Conservation (phyloP, 2,797 vertebrate genomes). For the Epinephelus coioides region DNA sequence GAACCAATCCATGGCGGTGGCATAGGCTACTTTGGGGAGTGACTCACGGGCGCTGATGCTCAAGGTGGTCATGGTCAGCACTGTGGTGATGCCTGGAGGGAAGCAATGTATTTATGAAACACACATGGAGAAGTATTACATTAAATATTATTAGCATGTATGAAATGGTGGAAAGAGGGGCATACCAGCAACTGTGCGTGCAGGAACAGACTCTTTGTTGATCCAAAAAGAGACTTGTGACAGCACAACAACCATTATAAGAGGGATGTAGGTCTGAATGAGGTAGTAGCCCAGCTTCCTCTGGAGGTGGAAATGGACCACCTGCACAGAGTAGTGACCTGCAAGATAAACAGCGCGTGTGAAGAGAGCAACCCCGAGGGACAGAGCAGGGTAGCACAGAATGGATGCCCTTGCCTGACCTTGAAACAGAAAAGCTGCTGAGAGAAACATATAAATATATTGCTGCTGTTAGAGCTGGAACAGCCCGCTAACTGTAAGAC, state of each 20-base stretch:
- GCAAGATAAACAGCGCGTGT: conserved; percentile 79
- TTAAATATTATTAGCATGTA: conserved; percentile 8
- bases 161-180: neutral
- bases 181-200: conserved; percentile 87
- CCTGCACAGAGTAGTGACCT: conserved; percentile 89
- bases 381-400: conserved; percentile 34
- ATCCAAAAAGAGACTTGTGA: conserved; percentile 90
- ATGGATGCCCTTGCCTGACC: conserved; percentile 69
- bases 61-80: conserved; percentile 98
- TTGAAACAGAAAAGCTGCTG: conserved; percentile 64
- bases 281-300: conserved; percentile 90
- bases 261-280: conserved; percentile 88
- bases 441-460: conserved; percentile 41
- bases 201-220: conserved; percentile 90
- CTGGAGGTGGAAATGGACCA: conserved; percentile 87
- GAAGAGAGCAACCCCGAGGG: conserved; percentile 58
- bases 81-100: conserved; percentile 93
- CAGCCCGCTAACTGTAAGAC: conserved; percentile 39
- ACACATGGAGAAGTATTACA: neutral
- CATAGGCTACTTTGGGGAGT: conserved; percentile 97
- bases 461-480: conserved; percentile 32
- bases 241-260: conserved; percentile 88
- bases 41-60: conserved; percentile 99
- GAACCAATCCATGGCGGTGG: conserved; percentile 99
- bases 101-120: conserved; percentile 12